Base-by-base conservation (phyloP, 2,113 vertebrate species). In the Plectropomus leopardus region DNA sequence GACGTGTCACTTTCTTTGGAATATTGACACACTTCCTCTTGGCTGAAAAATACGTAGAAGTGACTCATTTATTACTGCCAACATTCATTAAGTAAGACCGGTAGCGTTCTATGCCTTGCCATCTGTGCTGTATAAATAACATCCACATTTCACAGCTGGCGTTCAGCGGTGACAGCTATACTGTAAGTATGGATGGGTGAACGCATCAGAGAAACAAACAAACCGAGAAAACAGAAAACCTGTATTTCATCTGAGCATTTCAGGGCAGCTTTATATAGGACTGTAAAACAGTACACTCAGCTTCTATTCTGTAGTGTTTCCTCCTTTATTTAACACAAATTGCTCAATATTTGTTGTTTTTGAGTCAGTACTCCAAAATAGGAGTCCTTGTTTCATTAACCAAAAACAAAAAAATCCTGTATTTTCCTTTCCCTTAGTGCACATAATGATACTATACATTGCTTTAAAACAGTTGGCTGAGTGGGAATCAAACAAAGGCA, bases 71-170 rank as follows among this genome's bases (percentile, higher is more conserved):
- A 79, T 83, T 57, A 72, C 51, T 72, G 90, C 84, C 86, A 83
- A 71, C 68, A 85, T 75, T 83, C 61, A 91, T 89, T 85, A 85
- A 83, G 60, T 42, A 55, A 80, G 79, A 73, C 57, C 28, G 61
- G 68, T 67, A 64, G 85, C 17, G 4, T 47, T 57, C 63, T 28
- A 7, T 54, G 72, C 63, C 26, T 66, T 40, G 21, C 90, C 90
- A 87, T 88, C 83, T 92, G 90, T 55, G 68, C 78, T 61, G 17
- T 63, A 72, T 72, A 78, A 87, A 66, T 44, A 82, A 76, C 78
- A 78, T 88, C 75, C 82, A 82, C 80, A 67, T 40, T 64, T 83
- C 77, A 76, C 86, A 89, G 86, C 84, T 79, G 83, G 70, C 42
- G 68, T 68, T 76, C 40, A 5, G 67, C 1, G 34, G 63, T 73